These are phyloP conservation scores for Ligdia adustata DNA, from an alignment of 2,888 invertebrate genomes.

Conservation along the genomic window DNA sequence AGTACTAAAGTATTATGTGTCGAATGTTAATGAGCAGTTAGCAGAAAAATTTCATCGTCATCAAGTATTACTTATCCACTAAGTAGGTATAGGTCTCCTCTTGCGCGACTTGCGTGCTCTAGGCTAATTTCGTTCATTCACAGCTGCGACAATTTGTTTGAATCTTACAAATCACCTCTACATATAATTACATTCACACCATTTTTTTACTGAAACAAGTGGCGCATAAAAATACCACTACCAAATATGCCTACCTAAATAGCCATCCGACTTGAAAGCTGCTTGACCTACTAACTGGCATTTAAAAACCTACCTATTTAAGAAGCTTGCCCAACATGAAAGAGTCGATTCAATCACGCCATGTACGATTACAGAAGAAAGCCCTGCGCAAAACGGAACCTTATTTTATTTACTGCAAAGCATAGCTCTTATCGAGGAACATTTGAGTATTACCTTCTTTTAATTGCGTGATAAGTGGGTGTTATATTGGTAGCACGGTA, in stretches of 20 bases:
- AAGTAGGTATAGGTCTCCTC: too few relatives aligned
- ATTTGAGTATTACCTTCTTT: conserved; percentile 2
- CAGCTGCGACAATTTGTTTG: too few relatives aligned
- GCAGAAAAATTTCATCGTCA: too few relatives aligned
- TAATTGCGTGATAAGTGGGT: conserved; percentile 12
- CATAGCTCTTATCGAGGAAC: neutral
- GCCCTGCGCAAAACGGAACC: conserved; percentile 4
- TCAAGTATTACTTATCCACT: too few relatives aligned
- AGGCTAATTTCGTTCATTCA: too few relatives aligned
- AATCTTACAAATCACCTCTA: too few relatives aligned
- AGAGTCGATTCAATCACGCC: conserved; percentile 39
- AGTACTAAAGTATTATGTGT: too few relatives aligned
- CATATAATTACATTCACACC: neutral
- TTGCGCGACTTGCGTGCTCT: too few relatives aligned
- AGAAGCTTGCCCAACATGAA: conserved; percentile 44
- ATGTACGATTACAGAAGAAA: conserved; percentile 7
- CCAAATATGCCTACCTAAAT: conserved; percentile 27
- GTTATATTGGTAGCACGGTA: conserved; percentile 1
- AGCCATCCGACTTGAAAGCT: conserved; percentile 51
- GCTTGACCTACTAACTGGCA: conserved; percentile 53
- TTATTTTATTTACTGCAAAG: conserved; percentile 1
- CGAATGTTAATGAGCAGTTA: too few relatives aligned
- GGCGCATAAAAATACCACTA: conserved; percentile 13
- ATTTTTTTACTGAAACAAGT: conserved; percentile 6
- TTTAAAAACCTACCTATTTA: conserved; percentile 54